Evolutionary conservation across 2,888 invertebrate genomes (phyloP).

Genomic region (Hyalella azteca): DNA sequence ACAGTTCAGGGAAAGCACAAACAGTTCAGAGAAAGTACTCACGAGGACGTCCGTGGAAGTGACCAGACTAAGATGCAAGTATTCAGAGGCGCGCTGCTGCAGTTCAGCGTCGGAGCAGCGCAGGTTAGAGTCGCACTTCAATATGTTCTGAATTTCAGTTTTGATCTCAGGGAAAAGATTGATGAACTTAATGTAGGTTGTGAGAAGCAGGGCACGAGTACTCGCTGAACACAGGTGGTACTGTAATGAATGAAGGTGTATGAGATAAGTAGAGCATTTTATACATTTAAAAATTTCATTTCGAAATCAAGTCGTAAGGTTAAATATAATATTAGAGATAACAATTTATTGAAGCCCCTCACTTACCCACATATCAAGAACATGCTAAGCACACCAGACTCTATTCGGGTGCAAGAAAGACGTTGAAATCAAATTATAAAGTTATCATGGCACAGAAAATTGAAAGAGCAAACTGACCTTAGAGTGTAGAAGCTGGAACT

Average conservation of each 20-base stretch:
- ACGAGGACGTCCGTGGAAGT: conserved; percentile 94
- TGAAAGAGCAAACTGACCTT: conserved; percentile 68
- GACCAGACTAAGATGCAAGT: conserved; percentile 92
- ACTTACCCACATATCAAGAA: no score
- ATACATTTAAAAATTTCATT: no score
- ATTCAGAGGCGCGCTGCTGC: conserved; percentile 97
- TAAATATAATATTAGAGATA: no score
- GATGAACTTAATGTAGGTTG: conserved; percentile 99
- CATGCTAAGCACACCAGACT: no score
- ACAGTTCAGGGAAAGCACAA: neutral
- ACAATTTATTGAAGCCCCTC: no score
- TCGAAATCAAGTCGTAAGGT: no score
- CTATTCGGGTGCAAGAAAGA: no score
- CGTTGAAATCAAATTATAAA: no score
- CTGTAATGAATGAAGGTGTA: conserved; percentile 62
- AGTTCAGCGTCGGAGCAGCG: conserved; percentile 97
- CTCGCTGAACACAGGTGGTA: conserved; percentile 97
- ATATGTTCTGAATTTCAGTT: conserved; percentile 91
- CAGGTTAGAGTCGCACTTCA: conserved; percentile 91
- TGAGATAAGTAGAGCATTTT: no score
- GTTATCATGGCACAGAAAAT: no score
- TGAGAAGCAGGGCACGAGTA: conserved; percentile 92
- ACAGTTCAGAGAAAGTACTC: conserved; percentile 59
- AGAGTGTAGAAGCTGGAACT: conserved; percentile 97
- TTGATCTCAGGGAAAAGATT: conserved; percentile 99